Evolutionary conservation across 2,888 invertebrate species (phyloP), one percentile per base, ranked within the genome.

Genomic region (Galerucella nymphaeae): DNA sequence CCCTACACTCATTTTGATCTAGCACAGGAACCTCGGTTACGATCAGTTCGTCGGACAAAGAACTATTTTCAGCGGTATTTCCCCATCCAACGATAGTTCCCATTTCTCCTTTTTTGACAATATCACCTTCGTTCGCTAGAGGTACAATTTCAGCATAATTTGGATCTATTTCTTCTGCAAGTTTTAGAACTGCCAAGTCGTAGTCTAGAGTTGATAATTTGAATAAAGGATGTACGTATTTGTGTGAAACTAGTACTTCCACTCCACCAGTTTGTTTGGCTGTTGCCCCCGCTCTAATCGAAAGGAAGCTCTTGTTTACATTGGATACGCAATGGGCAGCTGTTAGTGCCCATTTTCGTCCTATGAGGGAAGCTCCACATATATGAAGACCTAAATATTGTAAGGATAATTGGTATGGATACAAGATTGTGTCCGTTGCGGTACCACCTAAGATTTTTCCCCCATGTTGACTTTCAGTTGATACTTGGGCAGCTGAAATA

Each of bases 311-410:
- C 11, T 59, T 53, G 9, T 41, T 50, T 11, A 45, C 58, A 10
- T 62, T 50, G 16, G 64, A 61, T 11, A 75, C 69, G 68, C 80
- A 81, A 67, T 81, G 80, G 30, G 79, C 80, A 10, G 80, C 80
- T 41, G 78, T 78, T 16, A 80, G 5, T 2, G 75, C 71, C 79
- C 80, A 80, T 65, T 59, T 73, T n/a, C 66, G 42, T 1, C 75
- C 69, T 66, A 80, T 77, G 2, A 80, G 70, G 8, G 79, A 70
- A 23, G 76, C 80, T 48, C 79, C 80, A 66, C 80, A 80, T 2
- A 61, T 53, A 66, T 80, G 80, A 2, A 66, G 59, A 10, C 75
- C 69, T 18, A 66, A 45, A 63, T 74, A 76, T 57, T 76, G 69
- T n/a, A 80, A 20, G 0, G 80, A 78, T 0, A 77, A 76, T 70